phyloP scores from a whole-genome alignment of 2,113 vertebrate genomes.

The Rissa tridactyla region DNA sequence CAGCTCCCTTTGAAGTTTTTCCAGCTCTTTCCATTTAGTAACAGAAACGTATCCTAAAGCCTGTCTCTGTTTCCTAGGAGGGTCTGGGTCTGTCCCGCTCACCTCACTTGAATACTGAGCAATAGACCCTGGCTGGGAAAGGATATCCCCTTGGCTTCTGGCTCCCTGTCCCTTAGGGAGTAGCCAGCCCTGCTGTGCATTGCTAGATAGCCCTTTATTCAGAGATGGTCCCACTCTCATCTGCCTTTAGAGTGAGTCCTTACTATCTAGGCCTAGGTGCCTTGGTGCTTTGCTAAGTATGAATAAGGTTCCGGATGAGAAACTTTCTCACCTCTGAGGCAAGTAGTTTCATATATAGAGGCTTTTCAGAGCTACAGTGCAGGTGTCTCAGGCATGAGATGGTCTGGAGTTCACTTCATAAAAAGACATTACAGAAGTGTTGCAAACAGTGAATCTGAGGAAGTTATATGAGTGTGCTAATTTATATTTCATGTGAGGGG shows the following conservation, averaged over 20 bases:
- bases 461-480: not conserved
- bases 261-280: not conserved
- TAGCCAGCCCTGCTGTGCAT: not conserved
- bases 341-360: not conserved
- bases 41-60: not conserved
- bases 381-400: not conserved
- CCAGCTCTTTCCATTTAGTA: not conserved
- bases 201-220: not conserved
- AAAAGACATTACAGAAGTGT: not conserved
- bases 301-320: not conserved
- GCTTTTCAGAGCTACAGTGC: not conserved
- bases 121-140: not conserved
- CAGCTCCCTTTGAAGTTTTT: not conserved
- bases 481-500: not conserved
- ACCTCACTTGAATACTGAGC: not conserved
- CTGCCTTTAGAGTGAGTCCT: not conserved
- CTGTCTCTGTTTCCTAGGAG: not conserved
- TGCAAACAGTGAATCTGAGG: not conserved
- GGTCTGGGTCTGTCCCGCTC: not conserved
- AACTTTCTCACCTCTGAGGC: not conserved
- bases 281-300: fast-evolving
- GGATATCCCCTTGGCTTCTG: not conserved
- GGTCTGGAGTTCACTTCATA: not conserved
- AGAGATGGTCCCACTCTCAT: not conserved
- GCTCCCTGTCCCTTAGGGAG: not conserved